A percentile compares a stretch with the other conserved stretches of the same genome.
Conservation (phyloP, 2,797 vertebrate genomes). For the Hirundo rustica region DNA sequence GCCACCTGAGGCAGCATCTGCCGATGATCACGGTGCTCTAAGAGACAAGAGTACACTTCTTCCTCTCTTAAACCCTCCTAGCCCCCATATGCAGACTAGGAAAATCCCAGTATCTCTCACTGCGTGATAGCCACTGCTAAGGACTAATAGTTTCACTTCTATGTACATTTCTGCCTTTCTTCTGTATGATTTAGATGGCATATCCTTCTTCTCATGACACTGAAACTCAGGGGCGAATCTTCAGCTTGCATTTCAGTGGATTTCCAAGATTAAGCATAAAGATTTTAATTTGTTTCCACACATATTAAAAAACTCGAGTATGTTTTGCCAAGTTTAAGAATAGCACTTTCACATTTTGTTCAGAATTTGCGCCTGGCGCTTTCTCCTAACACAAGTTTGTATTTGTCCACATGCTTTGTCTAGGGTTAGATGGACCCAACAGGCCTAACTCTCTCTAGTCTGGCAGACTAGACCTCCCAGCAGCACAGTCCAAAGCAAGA, state of each 20-base stretch:
- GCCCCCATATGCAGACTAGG: background rate
- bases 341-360: background rate
- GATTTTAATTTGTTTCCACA: background rate
- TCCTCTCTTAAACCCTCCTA: background rate
- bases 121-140: background rate
- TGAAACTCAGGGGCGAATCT: background rate
- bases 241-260: background rate
- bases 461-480: background rate
- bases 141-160: background rate
- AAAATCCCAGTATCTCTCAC: background rate
- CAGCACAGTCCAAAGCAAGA: background rate
- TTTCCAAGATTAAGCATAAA: background rate
- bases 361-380: background rate
- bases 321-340: background rate
- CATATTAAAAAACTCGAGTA: background rate
- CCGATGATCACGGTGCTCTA: background rate
- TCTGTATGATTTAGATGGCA: background rate
- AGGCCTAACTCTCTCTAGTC: background rate
- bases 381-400: background rate
- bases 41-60: background rate
- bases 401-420: background rate
- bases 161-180: background rate
- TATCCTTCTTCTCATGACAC: background rate
- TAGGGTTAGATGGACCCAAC: accelerated
- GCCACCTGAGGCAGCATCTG: background rate